These are phyloP conservation scores for Drosophila bunnanda DNA, from an alignment of 2,888 invertebrate genomes.

Conservation along the genomic window DNA sequence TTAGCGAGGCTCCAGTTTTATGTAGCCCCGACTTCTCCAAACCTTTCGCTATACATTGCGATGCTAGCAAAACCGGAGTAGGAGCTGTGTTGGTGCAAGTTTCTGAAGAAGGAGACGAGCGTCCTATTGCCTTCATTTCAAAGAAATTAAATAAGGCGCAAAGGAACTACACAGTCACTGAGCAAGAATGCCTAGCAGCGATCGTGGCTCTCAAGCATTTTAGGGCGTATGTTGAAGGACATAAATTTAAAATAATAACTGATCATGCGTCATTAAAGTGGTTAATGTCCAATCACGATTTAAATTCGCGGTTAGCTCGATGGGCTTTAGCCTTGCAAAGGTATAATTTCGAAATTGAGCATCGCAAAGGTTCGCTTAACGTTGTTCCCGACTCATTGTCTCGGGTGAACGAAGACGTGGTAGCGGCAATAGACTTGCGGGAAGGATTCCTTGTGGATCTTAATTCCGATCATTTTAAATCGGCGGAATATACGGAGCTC, in stretches of 20 bases:
- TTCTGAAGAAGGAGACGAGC: not conserved
- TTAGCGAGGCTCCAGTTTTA: not conserved
- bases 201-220: not conserved
- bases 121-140: not conserved
- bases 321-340: not conserved
- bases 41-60: not conserved
- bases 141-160: not conserved
- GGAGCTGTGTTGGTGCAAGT: not conserved
- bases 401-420: not conserved
- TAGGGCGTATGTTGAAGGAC: not conserved
- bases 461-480: not conserved
- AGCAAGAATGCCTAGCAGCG: not conserved
- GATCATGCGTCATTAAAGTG: not conserved
- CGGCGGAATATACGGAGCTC: not conserved
- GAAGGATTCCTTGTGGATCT: not conserved
- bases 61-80: not conserved
- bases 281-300: not conserved
- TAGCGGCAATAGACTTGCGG: not conserved
- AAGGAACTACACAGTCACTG: not conserved
- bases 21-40: not conserved
- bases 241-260: not conserved
- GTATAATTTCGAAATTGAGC: not conserved
- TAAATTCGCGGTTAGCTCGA: not conserved
- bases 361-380: not conserved
- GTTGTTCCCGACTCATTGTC: not conserved